Evolutionary conservation across 92 coral and sea anemone species (phyloP).

Genomic region (Isaurus tuberculatus): DNA sequence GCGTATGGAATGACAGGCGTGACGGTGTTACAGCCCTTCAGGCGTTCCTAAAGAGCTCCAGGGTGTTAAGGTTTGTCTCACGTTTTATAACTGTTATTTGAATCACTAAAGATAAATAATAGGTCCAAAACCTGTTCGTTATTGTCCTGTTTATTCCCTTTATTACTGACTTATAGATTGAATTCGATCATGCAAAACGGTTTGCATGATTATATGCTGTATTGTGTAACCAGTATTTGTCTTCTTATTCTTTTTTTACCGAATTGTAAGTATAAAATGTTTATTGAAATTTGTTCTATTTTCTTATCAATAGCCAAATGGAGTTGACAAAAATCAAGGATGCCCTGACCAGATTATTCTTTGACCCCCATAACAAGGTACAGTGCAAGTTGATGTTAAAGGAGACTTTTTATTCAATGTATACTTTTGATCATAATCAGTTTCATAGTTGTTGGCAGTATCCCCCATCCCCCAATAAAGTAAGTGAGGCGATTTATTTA

Average conservation of each 20-base stretch:
- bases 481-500: too few species aligned
- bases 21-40: conserved; percentile 90
- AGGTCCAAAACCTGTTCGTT: too few species aligned
- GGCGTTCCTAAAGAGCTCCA: conserved; percentile 88
- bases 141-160: too few species aligned
- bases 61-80: conserved; percentile 75
- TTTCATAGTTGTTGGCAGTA: too few species aligned
- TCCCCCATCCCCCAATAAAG: too few species aligned
- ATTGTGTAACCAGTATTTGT: too few species aligned
- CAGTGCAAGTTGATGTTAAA: not conserved
- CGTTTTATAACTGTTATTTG: not conserved
- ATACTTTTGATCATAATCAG: not conserved
- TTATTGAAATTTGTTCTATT: not conserved
- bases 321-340: conserved; percentile 90
- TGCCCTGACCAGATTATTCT: conserved; percentile 89
- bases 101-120: too few species aligned
- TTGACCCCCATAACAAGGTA: conserved; percentile 98
- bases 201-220: too few species aligned
- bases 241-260: too few species aligned
- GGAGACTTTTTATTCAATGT: too few species aligned
- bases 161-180: too few species aligned
- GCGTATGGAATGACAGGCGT: conserved; percentile 89
- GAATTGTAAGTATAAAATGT: not conserved
- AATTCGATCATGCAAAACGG: too few species aligned
- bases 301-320: conserved; percentile 66